These are phyloP conservation scores for Glomeris maerens DNA, from an alignment of 1,140 invertebrate genomes.

Conservation along the genomic window DNA sequence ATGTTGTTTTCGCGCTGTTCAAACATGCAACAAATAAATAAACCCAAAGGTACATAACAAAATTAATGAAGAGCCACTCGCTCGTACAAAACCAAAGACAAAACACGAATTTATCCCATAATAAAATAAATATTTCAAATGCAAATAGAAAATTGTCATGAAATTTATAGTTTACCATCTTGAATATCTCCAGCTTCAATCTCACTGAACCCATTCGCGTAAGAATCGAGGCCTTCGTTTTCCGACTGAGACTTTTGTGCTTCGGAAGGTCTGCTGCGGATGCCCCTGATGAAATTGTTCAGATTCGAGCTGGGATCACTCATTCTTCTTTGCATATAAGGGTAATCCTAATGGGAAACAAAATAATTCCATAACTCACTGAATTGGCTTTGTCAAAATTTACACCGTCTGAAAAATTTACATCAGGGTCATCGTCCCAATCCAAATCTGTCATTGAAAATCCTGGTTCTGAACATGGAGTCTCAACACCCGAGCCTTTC, in stretches of 20 bases:
- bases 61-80: too few species aligned
- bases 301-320: conserved; percentile 88
- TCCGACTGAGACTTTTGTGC: conserved; percentile 67
- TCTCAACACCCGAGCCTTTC: conserved; percentile 79
- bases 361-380: too few species aligned
- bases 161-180: too few species aligned
- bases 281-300: conserved; percentile 67
- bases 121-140: too few species aligned
- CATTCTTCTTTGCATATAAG: conserved; percentile 52
- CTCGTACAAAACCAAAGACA: too few species aligned
- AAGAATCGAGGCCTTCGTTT: conserved; percentile 71
- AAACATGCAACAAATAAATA: too few species aligned
- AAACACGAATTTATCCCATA: too few species aligned
- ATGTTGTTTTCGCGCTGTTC: too few species aligned
- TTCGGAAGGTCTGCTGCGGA: conserved; percentile 14
- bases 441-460: conserved; percentile 25
- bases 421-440: conserved; percentile 25
- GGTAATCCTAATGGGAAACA: conserved; percentile 25
- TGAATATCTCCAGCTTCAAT: conserved; percentile 85
- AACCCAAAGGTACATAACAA: too few species aligned
- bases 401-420: conserved; percentile 22
- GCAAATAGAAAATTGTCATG: too few species aligned
- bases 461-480: conserved; percentile 79
- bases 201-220: conserved; percentile 66
- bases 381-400: too few species aligned